Base-by-base conservation (phyloP, 1,140 invertebrate genomes). In the Trichomalopsis sarcophagae region DNA sequence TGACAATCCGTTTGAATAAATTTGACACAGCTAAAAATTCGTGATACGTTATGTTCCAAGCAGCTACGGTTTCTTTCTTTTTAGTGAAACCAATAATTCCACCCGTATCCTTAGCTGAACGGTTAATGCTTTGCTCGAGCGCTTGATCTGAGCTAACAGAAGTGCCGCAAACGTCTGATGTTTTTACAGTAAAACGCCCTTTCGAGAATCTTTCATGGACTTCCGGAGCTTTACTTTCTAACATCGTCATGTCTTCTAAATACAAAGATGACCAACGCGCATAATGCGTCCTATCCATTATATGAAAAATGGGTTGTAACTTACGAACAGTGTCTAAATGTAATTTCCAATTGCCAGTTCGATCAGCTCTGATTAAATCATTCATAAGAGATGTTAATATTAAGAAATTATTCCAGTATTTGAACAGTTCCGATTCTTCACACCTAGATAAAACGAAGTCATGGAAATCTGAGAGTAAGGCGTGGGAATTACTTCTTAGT, bases 231-330 rank as follows among this genome's bases (percentile, higher is more conserved):
- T 71, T 81, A 13, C 40, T 44, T 23, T 69, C 33, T 81, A 47
- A 44, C 3, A 33, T 47, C 44, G 14, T 27, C 44, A 78, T 33
- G 44, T 86, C 87, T 76, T 85, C 44, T 30, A 84, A 68, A 50
- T 82, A 85, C 23, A 87, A 17, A 27, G 84, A 9, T 21, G 10
- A 10, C 84, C 84, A 88, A 23, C 84, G 30, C n/a, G 74, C 76
- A 66, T 88, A 87, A 75, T 87, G 84, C 3, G 74, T 74, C 27
- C 81, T 55, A 33, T 88, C 84, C 30, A 85, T 66, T 9, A 79
- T n/a, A 44, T 81, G 66, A 47, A 88, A 87, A 9, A 87, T 11
- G n/a, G 87, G 86, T 50, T 71, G 75, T n/a, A 87, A 17, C 76
- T 85, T 85, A 62, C 81, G 75, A 7, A 84, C 7, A 21, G 84